These are phyloP conservation scores for Sthenelais limicola DNA, from an alignment of 2,888 invertebrate species.

Conservation along the genomic window DNA sequence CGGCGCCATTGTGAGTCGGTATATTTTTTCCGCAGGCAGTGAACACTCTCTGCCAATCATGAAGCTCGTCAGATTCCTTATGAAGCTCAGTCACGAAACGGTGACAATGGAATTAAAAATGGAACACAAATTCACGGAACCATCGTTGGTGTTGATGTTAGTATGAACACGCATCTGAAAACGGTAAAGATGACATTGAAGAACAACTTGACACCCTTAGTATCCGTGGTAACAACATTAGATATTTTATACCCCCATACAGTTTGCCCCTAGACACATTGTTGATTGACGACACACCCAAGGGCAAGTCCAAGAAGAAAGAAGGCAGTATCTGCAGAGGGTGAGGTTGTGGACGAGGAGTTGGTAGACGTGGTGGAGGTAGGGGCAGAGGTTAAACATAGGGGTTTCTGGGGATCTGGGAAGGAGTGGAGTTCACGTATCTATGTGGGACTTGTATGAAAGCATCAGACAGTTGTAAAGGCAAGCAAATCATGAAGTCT, in stretches of 20 bases:
- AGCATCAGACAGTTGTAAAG: no score
- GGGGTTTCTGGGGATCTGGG: no score
- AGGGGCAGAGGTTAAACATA: constrained; percentile 58
- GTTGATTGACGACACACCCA: constrained; percentile 95
- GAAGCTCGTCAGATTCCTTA: constrained; percentile 83
- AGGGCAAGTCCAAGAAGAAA: constrained; percentile 81
- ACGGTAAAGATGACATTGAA: constrained; percentile 98
- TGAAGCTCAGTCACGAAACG: constrained; percentile 99
- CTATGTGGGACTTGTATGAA: no score
- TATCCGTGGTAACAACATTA: constrained; percentile 79
- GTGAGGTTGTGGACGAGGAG: constrained; percentile 56
- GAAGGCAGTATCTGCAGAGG: constrained; percentile 53
- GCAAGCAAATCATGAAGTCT: no score
- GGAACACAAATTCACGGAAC: constrained; percentile 98
- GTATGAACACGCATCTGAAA: constrained; percentile 99
- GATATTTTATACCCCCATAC: constrained; percentile 96
- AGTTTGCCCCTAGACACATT: constrained; percentile 96
- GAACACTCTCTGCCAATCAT: constrained; percentile 40
- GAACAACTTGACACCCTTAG: constrained; percentile 95
- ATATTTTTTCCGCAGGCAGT: constrained; percentile 30
- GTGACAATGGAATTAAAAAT: constrained; percentile 98
- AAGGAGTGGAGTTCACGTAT: no score
- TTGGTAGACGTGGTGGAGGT: constrained; percentile 58
- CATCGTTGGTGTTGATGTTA: constrained; percentile 96
- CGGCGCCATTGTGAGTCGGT: constrained; percentile 35